A percentile compares a stretch with the other conserved stretches of the same genome.
Conservation (phyloP, 2,797 vertebrate species). For the Pseudochirops corinnae region DNA sequence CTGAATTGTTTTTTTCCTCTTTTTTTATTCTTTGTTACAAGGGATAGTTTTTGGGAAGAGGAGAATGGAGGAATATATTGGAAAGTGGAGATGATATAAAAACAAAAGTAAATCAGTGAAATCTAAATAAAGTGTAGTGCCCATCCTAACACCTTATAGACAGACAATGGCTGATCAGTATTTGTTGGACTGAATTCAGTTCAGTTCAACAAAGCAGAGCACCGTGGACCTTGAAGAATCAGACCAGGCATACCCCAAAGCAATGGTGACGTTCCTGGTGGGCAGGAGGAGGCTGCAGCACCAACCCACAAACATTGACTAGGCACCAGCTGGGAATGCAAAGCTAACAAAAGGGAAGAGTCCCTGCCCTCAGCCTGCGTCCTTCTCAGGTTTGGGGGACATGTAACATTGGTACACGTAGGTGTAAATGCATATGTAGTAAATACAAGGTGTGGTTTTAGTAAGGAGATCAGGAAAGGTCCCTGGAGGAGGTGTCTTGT, state of each 20-base stretch:
- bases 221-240: not conserved
- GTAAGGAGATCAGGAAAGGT: not conserved
- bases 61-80: not conserved
- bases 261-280: not conserved
- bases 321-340: not conserved
- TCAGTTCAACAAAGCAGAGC: not conserved
- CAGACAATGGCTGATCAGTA: no score
- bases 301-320: not conserved
- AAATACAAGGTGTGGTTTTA: not conserved
- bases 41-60: not conserved
- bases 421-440: not conserved
- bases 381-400: not conserved
- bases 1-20: not conserved
- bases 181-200: not conserved
- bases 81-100: not conserved
- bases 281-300: not conserved
- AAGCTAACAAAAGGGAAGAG: not conserved
- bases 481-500: not conserved
- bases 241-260: not conserved
- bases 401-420: not conserved
- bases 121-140: not conserved
- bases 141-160: not conserved
- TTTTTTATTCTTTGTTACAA: not conserved
- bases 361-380: not conserved
- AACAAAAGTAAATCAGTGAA: not conserved